Conservation (phyloP, 2,797 vertebrate species). For the Cygnus olor region DNA sequence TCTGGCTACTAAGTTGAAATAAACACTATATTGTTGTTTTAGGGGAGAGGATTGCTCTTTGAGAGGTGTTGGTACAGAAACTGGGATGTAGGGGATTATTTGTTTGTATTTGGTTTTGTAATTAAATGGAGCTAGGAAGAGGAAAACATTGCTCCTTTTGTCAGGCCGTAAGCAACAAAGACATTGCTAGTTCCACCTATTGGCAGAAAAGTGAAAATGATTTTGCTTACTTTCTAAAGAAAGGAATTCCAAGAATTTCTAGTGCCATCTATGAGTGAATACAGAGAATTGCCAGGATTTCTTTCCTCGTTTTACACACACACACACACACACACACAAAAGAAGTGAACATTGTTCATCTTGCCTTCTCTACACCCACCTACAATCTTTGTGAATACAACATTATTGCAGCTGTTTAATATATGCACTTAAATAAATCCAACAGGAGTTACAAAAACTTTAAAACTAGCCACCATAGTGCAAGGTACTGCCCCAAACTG, state of each 20-base stretch:
- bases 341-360: not conserved
- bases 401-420: not conserved
- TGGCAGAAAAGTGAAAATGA: slow-evolving; percentile 37
- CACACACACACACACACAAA: not conserved
- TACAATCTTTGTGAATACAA: not conserved
- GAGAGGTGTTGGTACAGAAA: not conserved
- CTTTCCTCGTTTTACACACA: not conserved
- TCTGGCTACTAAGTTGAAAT: not conserved
- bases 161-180: not conserved
- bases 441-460: not conserved
- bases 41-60: not conserved
- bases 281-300: slow-evolving; percentile 19
- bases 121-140: not conserved
- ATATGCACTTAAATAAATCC: not conserved
- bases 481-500: not conserved
- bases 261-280: slow-evolving; percentile 66
- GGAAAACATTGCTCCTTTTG: not conserved
- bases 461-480: not conserved
- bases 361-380: not conserved
- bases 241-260: slow-evolving; percentile 57
- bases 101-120: not conserved
- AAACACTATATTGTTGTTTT: not conserved
- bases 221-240: not conserved
- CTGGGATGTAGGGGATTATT: not conserved
- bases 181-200: slow-evolving; percentile 52